Conservation (phyloP, 2,888 invertebrate species). For the Nomada lathburiana region DNA sequence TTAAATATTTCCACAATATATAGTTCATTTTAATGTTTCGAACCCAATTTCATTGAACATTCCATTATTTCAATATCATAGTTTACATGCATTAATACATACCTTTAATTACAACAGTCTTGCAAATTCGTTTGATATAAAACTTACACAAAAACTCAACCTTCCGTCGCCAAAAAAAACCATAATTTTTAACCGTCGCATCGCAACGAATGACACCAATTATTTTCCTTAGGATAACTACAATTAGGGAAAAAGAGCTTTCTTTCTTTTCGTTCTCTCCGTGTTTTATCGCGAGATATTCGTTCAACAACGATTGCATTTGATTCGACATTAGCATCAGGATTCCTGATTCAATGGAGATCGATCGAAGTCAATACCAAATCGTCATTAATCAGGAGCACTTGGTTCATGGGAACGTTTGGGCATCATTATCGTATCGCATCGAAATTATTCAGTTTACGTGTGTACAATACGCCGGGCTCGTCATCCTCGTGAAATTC, state of each 20-base stretch:
- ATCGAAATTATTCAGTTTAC: slow-evolving; percentile 54
- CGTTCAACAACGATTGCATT: not conserved
- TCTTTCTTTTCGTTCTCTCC: not conserved
- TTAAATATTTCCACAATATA: too few species aligned
- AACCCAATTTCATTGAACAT: too few species aligned
- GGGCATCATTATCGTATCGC: slow-evolving; percentile 52
- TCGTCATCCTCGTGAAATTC: slow-evolving; percentile 65
- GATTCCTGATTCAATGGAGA: slow-evolving; percentile 17
- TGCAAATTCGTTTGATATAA: too few species aligned
- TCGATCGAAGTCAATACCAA: slow-evolving; percentile 27
- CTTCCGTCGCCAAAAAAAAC: too few species aligned
- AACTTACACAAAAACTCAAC: too few species aligned
- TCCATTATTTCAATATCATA: too few species aligned
- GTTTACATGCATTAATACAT: too few species aligned
- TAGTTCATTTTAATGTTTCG: not conserved
- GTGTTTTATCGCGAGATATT: not conserved
- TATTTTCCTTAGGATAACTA: too few species aligned
- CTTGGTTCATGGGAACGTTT: slow-evolving; percentile 26
- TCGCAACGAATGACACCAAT: too few species aligned
- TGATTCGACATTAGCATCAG: slow-evolving; percentile 21
- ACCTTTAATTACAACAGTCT: too few species aligned
- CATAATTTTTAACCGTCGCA: too few species aligned
- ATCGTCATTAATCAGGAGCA: slow-evolving; percentile 46
- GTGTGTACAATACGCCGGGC: slow-evolving; percentile 35
- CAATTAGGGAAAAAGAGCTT: not conserved